Evolutionary conservation across 2,797 vertebrate species (phyloP).

Genomic region (Anguilla pacifica): DNA sequence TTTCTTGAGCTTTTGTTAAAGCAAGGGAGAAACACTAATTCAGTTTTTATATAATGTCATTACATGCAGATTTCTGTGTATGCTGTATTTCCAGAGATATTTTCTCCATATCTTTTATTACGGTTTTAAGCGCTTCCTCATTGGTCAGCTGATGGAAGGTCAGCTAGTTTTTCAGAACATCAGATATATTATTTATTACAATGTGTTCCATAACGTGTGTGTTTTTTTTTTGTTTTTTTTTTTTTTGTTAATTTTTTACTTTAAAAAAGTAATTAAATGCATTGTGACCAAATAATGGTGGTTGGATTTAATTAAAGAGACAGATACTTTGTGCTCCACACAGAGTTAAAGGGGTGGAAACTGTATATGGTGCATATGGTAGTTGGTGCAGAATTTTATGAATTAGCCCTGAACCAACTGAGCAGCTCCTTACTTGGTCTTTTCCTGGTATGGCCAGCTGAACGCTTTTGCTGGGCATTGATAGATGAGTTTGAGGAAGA

Average conservation of each 20-base stretch:
- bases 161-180: background rate
- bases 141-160: background rate
- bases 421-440: background rate
- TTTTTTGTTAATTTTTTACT: background rate
- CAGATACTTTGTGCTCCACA: background rate
- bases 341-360: background rate
- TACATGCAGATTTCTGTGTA: conserved; percentile 14
- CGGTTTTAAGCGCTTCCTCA: background rate
- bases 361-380: background rate
- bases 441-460: background rate
- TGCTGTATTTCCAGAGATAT: background rate
- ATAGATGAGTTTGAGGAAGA: background rate
- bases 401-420: background rate
- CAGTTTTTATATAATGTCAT: background rate
- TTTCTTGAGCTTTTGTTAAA: background rate
- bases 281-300: background rate
- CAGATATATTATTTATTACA: conserved; percentile 7
- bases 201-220: conserved; percentile 16
- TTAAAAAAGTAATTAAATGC: conserved; percentile 17
- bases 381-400: background rate
- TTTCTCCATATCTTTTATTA: conserved; percentile 8
- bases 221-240: background rate
- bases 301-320: background rate
- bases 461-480: background rate
- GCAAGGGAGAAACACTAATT: background rate